Percentiles rank a stretch among this genome's conserved stretches.
phyloP scores from a whole-genome alignment of 2,113 vertebrate species.

The Neolamprologus cancellatus region DNA sequence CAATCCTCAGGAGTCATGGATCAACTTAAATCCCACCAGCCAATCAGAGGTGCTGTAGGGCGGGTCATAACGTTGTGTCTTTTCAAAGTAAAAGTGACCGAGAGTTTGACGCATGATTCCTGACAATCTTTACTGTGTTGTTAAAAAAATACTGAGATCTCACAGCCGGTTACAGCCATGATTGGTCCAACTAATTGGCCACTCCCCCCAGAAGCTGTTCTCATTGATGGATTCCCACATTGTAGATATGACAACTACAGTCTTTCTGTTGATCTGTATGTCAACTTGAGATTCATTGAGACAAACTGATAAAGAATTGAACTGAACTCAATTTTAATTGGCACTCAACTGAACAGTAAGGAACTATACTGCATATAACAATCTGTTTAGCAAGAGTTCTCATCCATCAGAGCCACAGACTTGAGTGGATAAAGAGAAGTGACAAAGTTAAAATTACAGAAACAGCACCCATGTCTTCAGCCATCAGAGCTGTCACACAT shows the following conservation, averaged over 20 bases:
- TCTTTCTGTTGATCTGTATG: background rate
- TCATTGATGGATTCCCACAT: background rate
- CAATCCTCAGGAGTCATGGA: fast-evolving
- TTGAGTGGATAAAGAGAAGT: background rate
- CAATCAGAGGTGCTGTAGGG: background rate
- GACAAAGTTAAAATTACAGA: slow-evolving; percentile 20
- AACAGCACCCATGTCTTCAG: background rate
- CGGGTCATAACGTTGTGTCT: background rate
- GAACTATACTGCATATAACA: background rate
- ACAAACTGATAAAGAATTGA: background rate
- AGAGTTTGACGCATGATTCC: background rate
- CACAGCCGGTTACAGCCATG: background rate
- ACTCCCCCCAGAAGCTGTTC: background rate
- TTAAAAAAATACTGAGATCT: background rate
- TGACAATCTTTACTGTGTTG: background rate
- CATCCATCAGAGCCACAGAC: background rate
- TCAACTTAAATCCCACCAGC: background rate
- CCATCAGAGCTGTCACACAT: slow-evolving; percentile 5
- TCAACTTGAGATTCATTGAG: background rate
- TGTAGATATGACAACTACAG: background rate
- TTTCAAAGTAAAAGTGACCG: background rate
- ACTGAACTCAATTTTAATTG: background rate
- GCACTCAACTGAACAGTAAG: background rate
- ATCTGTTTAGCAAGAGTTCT: slow-evolving; percentile 33
- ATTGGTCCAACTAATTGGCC: background rate